Conservation (phyloP, 2,888 invertebrate genomes). For the Torymus auratus region DNA sequence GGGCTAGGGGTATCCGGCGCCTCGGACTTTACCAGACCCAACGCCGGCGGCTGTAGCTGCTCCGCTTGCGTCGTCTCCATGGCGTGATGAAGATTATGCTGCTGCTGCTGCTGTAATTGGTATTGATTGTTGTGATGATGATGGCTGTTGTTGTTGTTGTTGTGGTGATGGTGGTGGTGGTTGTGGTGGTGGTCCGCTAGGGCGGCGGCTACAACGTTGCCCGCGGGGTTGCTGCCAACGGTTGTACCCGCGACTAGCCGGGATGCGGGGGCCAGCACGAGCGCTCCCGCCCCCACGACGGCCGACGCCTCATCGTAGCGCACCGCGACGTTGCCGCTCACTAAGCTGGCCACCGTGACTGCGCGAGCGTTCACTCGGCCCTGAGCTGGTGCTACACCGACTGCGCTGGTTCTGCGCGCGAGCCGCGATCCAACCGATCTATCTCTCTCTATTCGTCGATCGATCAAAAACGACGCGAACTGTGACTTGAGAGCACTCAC, state of each 20-base stretch:
- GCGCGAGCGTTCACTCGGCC: conserved; percentile 30
- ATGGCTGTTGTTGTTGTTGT: conserved; percentile 68
- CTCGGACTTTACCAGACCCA: conserved; percentile 74
- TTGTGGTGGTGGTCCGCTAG: conserved; percentile 63
- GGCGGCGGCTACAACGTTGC: conserved; percentile 53
- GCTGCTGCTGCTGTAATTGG: conserved; percentile 60
- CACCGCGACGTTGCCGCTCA: conserved; percentile 73
- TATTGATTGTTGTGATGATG: conserved; percentile 66
- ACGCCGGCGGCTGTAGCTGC: conserved; percentile 59
- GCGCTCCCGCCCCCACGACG: conserved; percentile 79
- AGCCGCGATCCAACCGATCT: no score
- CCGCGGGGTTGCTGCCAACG: conserved; percentile 64
- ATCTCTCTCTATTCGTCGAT: no score
- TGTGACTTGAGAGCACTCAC: no score
- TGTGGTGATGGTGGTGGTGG: conserved; percentile 64
- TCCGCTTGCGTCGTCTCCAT: conserved; percentile 60
- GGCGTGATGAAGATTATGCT: conserved; percentile 59
- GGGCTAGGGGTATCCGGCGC: conserved; percentile 77
- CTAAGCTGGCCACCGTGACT: conserved; percentile 74
- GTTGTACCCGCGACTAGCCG: conserved; percentile 77
- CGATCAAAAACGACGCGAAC: no score
- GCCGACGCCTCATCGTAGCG: conserved; percentile 76
- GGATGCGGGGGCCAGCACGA: conserved; percentile 76
- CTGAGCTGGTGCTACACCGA: conserved; percentile 26
- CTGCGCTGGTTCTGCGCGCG: no score